phyloP scores from a whole-genome alignment of 2,888 invertebrate genomes.

The Morinoia aosen region DNA sequence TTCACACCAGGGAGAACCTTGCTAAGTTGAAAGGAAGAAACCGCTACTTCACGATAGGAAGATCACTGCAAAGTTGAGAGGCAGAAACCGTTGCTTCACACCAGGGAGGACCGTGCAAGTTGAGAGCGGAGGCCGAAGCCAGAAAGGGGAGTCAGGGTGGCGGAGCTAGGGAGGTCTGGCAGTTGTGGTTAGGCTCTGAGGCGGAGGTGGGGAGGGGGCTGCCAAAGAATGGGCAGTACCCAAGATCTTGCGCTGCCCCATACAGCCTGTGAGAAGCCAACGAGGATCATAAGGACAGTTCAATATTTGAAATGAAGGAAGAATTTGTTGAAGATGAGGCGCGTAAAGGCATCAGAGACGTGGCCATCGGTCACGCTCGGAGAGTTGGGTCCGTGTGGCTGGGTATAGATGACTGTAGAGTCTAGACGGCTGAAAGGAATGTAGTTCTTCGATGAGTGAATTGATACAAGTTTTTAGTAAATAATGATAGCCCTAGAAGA shows the following conservation, averaged over 20 bases:
- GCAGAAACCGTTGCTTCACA: background rate
- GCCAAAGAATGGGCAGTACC: background rate
- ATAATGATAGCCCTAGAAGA: background rate
- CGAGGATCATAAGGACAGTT: slow-evolving; percentile 48
- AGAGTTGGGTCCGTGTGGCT: background rate
- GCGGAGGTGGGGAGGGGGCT: slow-evolving; percentile 5
- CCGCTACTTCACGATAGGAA: background rate
- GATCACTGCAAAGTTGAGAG: background rate
- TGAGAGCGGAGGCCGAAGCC: background rate
- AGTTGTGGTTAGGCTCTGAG: background rate
- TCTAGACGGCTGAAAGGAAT: background rate
- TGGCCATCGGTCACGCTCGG: slow-evolving; percentile 2
- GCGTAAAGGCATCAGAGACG: slow-evolving; percentile 10
- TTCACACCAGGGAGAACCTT: too few species aligned
- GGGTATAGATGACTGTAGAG: background rate
- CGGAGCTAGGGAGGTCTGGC: slow-evolving; percentile 1
- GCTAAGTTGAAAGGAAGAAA: background rate
- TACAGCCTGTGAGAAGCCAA: slow-evolving; percentile 29
- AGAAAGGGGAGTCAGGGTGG: slow-evolving; percentile 20
- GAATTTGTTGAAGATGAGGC: slow-evolving; percentile 50
- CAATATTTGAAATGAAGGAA: slow-evolving; percentile 23
- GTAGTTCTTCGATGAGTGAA: background rate
- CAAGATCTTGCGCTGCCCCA: slow-evolving; percentile 20
- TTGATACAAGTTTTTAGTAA: background rate
- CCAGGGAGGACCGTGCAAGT: background rate